Evolutionary conservation across 2,797 vertebrate genomes (phyloP).

Genomic region (Periophthalmus magnuspinnatus): DNA sequence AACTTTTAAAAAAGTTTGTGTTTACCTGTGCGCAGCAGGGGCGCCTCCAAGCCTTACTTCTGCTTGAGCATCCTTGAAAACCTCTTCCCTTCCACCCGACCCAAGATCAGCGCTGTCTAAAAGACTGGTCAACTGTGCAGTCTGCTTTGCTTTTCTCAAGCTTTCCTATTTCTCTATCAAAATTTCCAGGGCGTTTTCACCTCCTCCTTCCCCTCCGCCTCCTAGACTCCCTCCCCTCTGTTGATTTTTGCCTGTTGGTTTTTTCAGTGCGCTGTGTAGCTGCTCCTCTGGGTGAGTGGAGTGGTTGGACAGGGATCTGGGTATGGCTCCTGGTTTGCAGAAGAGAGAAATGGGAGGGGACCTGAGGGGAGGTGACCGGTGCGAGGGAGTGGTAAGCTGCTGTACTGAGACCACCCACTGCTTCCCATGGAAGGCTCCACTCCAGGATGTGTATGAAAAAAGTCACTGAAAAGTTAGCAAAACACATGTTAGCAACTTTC

Average conservation of each 20-base stretch:
- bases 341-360: conserved; percentile 65
- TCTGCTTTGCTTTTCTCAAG: conserved; percentile 60
- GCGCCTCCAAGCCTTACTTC: conserved; percentile 71
- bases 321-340: conserved; percentile 73
- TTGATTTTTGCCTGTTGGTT: conserved; percentile 58
- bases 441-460: conserved; percentile 39
- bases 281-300: conserved; percentile 78
- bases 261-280: conserved; percentile 58
- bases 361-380: conserved; percentile 60
- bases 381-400: conserved; percentile 72
- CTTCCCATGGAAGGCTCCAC: conserved; percentile 36
- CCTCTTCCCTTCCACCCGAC: conserved; percentile 61
- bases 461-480: conserved; percentile 4
- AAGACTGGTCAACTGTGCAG: conserved; percentile 52
- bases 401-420: conserved; percentile 70
- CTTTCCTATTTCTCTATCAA: conserved; percentile 62
- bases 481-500: not conserved
- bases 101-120: conserved; percentile 66
- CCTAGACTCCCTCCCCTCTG: conserved; percentile 54
- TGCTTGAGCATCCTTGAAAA: conserved; percentile 79
- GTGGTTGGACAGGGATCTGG: conserved; percentile 68
- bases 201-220: conserved; percentile 42
- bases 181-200: conserved; percentile 72
- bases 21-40: conserved; percentile 74
- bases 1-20: conserved; percentile 4